Evolutionary conservation across 2,113 vertebrate species (phyloP).

Genomic region (Indicator indicator): DNA sequence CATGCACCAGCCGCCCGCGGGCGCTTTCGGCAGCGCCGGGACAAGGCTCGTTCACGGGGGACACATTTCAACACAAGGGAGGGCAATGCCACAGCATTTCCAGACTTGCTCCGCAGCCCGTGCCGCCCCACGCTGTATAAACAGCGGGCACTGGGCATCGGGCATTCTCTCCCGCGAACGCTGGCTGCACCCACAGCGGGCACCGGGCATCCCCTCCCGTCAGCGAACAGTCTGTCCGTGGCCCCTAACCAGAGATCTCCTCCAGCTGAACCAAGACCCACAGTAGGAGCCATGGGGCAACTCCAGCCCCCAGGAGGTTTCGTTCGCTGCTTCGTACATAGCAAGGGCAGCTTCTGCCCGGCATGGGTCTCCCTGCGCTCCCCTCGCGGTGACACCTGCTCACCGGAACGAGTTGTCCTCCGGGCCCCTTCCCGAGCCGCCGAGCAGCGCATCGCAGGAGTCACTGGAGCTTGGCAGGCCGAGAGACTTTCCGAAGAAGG

Average conservation of each 20-base stretch:
- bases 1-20: neutral
- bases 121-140: neutral
- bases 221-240: accelerated
- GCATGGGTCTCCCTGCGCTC: neutral
- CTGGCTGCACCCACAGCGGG: no score
- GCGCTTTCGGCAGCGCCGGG: neutral
- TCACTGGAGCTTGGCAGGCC: neutral
- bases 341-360: neutral
- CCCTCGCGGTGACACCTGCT: neutral
- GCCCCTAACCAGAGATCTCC: neutral
- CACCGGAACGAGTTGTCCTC: conserved; percentile 70
- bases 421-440: neutral
- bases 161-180: no score
- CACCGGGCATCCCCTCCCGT: neutral
- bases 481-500: neutral
- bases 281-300: no score
- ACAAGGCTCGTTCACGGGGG: neutral
- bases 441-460: neutral
- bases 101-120: neutral
- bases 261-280: neutral
- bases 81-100: no score
- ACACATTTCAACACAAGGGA: neutral
- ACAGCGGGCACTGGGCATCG: no score
- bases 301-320: neutral
- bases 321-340: accelerated